These are phyloP conservation scores for Hipparchia semele DNA, from an alignment of 2,888 invertebrate species.

Conservation along the genomic window DNA sequence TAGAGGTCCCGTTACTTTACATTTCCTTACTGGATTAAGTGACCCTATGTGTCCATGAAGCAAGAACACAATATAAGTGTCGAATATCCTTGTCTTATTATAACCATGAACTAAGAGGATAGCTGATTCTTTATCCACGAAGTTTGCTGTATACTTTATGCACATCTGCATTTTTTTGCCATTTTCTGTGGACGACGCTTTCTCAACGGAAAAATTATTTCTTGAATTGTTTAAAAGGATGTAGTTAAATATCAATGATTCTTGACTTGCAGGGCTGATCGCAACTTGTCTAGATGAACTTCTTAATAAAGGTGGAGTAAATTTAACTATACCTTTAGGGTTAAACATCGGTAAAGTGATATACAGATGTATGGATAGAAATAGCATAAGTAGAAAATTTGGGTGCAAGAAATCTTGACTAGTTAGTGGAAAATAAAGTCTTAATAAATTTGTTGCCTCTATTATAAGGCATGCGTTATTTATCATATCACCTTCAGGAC, in stretches of 20 bases:
- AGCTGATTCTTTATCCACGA: conserved; percentile 59
- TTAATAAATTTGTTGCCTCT: conserved; percentile 79
- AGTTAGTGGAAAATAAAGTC: conserved; percentile 79
- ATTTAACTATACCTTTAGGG: conserved; percentile 67
- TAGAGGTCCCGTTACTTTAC: conserved; percentile 68
- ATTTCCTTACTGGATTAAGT: conserved; percentile 64
- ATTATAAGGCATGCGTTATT: conserved; percentile 84
- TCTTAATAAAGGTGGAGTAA: conserved; percentile 73
- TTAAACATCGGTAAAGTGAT: conserved; percentile 79
- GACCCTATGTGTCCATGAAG: conserved; percentile 61
- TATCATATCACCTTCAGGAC: conserved; percentile 56
- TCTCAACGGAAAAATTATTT: conserved; percentile 69
- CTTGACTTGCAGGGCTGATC: conserved; percentile 69
- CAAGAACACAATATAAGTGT: conserved; percentile 68
- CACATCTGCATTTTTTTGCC: conserved; percentile 66
- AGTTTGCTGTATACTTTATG: conserved; percentile 70
- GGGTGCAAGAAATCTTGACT: conserved; percentile 79
- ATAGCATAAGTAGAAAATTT: conserved; percentile 82
- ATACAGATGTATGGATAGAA: conserved; percentile 82
- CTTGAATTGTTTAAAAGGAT: conserved; percentile 61
- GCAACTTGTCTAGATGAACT: conserved; percentile 64
- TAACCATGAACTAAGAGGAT: conserved; percentile 70
- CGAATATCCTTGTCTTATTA: conserved; percentile 75
- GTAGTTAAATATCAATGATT: conserved; percentile 62
- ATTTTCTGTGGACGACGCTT: conserved; percentile 58